Conservation (phyloP, 2,113 vertebrate genomes). For the Lamprotornis superbus region DNA sequence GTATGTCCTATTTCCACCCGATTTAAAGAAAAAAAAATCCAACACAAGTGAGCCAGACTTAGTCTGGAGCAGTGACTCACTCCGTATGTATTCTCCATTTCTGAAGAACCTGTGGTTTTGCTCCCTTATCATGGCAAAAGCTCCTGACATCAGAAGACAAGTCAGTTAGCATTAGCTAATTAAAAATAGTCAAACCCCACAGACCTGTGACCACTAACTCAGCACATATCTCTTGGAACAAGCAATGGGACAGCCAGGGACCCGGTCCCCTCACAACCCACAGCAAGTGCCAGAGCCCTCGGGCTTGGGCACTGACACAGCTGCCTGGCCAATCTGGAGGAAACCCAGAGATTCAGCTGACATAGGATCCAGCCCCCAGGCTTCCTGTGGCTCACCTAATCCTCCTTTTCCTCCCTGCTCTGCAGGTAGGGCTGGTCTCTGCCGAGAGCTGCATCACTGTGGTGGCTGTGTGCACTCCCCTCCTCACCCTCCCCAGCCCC, state of each 20-base stretch:
- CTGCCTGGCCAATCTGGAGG: neutral
- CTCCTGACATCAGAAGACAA: neutral
- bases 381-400: neutral
- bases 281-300: neutral
- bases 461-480: no score
- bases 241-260: neutral
- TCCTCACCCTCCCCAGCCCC: neutral
- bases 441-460: fast-evolving
- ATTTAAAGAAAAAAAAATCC: neutral
- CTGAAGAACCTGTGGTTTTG: neutral
- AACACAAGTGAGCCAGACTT: neutral
- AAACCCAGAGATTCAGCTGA: neutral
- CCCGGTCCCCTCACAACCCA: fast-evolving
- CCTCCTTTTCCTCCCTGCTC: neutral
- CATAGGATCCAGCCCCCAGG: neutral
- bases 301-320: neutral
- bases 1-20: neutral
- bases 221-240: neutral
- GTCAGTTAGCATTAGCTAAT: neutral
- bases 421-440: neutral
- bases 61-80: neutral
- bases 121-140: neutral
- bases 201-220: neutral
- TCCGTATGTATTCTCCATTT: fast-evolving
- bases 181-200: neutral